Percentiles rank a stretch among this genome's conserved stretches.
Conservation (phyloP, 2,113 vertebrate species). For the Heterochromis multidens region DNA sequence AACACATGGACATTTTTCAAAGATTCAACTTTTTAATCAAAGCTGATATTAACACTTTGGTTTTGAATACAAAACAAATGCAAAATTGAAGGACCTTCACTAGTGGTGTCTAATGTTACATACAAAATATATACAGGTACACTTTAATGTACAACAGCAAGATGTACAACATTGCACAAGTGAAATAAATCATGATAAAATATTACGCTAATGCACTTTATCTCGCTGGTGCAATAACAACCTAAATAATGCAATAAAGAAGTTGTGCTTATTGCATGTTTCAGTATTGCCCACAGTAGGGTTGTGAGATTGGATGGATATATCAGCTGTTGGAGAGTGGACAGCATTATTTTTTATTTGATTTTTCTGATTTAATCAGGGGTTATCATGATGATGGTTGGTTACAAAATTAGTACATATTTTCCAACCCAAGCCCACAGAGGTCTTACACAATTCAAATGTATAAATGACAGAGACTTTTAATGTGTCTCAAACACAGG, state of each 20-base stretch:
- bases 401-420: not conserved
- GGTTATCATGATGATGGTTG: accelerated
- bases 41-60: not conserved
- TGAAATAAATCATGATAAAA: not conserved
- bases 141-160: not conserved
- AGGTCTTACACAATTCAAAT: no score
- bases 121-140: not conserved
- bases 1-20: not conserved
- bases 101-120: not conserved
- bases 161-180: accelerated
- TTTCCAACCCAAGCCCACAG: no score
- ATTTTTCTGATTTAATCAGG: not conserved
- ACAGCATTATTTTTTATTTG: not conserved
- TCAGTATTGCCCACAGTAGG: not conserved
- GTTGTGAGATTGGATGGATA: not conserved
- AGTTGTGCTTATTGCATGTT: not conserved
- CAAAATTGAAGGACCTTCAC: not conserved
- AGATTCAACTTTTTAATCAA: not conserved
- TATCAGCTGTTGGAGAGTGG: not conserved
- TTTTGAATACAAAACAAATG: not conserved
- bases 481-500: no score
- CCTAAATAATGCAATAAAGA: not conserved
- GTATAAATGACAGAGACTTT: no score
- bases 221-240: not conserved
- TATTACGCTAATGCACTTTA: not conserved